These are phyloP conservation scores for Amniataba percoides DNA, from an alignment of 2,797 vertebrate species.

Conservation along the genomic window DNA sequence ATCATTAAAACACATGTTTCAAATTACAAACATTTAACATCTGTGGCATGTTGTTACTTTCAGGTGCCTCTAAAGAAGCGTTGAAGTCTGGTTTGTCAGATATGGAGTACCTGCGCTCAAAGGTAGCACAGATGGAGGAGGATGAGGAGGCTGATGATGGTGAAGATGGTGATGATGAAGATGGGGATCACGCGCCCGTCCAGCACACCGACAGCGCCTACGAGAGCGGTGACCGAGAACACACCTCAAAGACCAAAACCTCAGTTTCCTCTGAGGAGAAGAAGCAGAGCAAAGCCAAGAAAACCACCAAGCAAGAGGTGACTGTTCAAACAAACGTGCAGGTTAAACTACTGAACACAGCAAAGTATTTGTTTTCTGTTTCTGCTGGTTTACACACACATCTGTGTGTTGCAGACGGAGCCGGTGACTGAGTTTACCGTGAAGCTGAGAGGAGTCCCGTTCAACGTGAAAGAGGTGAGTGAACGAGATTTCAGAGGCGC, in stretches of 20 bases:
- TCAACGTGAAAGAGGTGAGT: conserved; percentile 91
- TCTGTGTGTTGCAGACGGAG: conserved; percentile 68
- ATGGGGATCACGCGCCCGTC: conserved; percentile 33
- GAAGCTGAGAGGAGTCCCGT: conserved; percentile 91
- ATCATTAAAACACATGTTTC: neutral
- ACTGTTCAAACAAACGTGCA: neutral
- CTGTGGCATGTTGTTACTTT: conserved; percentile 14
- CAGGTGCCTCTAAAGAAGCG: conserved; percentile 79
- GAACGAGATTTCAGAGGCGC: neutral
- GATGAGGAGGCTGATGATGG: conserved; percentile 66
- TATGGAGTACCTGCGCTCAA: conserved; percentile 97
- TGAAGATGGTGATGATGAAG: conserved; percentile 54
- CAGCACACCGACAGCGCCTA: conserved; percentile 80
- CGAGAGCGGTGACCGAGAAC: conserved; percentile 70
- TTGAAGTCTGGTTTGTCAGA: conserved; percentile 88
- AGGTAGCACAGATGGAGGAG: conserved; percentile 85
- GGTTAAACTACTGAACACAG: neutral
- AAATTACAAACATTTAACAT: neutral
- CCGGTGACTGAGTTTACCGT: conserved; percentile 88
- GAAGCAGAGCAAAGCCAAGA: conserved; percentile 63
- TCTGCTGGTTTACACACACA: neutral
- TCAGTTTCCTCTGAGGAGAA: conserved; percentile 45
- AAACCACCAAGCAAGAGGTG: conserved; percentile 71
- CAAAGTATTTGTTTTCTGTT: neutral
- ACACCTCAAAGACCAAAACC: conserved; percentile 42